Evolutionary conservation across 2,888 invertebrate genomes (phyloP).

Genomic region (Agonopterix subpropinquella): DNA sequence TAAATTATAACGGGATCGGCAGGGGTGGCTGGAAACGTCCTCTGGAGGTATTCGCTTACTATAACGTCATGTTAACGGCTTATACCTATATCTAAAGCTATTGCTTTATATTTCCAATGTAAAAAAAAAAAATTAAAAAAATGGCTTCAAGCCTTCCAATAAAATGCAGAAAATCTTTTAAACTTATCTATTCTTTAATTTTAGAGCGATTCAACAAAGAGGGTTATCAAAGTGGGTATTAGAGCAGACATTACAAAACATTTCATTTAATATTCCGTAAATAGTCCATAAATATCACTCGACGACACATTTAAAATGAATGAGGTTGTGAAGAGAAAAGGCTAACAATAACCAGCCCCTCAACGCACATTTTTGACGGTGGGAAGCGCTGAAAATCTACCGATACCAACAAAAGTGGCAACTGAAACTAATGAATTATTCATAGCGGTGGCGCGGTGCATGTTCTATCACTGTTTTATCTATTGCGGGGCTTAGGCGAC

Average conservation of each 20-base stretch:
- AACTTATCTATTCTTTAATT: too few relatives aligned
- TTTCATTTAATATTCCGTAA: slow-evolving; percentile 25
- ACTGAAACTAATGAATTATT: slow-evolving; percentile 76
- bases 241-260: slow-evolving; percentile 10
- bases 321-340: slow-evolving; percentile 45
- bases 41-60: slow-evolving; percentile 27
- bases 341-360: slow-evolving; percentile 64
- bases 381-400: slow-evolving; percentile 73
- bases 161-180: too few relatives aligned
- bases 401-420: slow-evolving; percentile 75
- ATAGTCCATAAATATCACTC: slow-evolving; percentile 28
- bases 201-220: not conserved
- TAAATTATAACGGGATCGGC: slow-evolving; percentile 69
- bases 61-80: slow-evolving; percentile 24
- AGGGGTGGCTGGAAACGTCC: slow-evolving; percentile 29
- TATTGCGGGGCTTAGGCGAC: slow-evolving; percentile 64
- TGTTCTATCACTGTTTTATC: slow-evolving; percentile 78
- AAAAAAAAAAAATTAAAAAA: too few relatives aligned
- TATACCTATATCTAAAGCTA: slow-evolving; percentile 20
- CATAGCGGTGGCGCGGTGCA: slow-evolving; percentile 73
- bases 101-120: slow-evolving; percentile 13
- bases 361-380: slow-evolving; percentile 69
- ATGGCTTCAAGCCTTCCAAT: too few relatives aligned
- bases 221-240: not conserved
- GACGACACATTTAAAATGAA: slow-evolving; percentile 44